Evolutionary conservation across 2,888 invertebrate genomes (phyloP).

Genomic region (Polyommatus iphigenia): DNA sequence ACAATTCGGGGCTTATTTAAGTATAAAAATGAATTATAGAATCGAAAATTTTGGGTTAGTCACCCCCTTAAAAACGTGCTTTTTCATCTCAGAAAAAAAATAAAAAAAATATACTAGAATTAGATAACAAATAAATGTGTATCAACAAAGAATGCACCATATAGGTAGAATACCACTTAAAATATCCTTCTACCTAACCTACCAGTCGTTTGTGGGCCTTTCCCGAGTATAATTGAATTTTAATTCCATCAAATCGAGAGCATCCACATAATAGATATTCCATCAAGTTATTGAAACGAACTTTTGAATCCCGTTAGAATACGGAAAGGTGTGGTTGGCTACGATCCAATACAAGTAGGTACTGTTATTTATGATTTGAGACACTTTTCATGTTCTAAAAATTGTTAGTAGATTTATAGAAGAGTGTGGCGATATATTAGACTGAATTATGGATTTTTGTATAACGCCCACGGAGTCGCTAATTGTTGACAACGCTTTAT

Average conservation of each 20-base stretch:
- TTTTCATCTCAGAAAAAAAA: too few relatives aligned
- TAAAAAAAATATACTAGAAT: too few relatives aligned
- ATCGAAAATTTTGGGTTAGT: too few relatives aligned
- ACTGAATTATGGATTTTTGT: constrained; percentile 16
- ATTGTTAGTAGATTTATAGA: constrained; percentile 26
- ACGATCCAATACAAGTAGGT: constrained; percentile 19
- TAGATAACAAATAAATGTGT: too few relatives aligned
- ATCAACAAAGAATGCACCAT: too few relatives aligned
- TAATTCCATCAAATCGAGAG: not conserved
- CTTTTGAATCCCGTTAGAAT: constrained; percentile 13
- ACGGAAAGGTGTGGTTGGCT: constrained; percentile 21
- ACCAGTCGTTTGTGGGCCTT: too few relatives aligned
- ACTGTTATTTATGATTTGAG: constrained; percentile 27
- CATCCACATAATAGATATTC: constrained; percentile 6
- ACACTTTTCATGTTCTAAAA: constrained; percentile 26
- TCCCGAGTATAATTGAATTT: not conserved
- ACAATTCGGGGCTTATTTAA: too few relatives aligned
- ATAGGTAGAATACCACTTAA: too few relatives aligned
- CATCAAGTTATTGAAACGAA: constrained; percentile 15
- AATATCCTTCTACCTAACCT: too few relatives aligned
- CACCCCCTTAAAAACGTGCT: too few relatives aligned
- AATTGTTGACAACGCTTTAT: constrained; percentile 21
- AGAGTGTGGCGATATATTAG: constrained; percentile 3
- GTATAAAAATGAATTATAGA: too few relatives aligned
- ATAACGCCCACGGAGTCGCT: constrained; percentile 7